A percentile compares a stretch with the other conserved stretches of the same genome.
These are phyloP conservation scores for Microctenopoma stevenorrisi DNA, from an alignment of 2,797 vertebrate genomes.

Conservation along the genomic window DNA sequence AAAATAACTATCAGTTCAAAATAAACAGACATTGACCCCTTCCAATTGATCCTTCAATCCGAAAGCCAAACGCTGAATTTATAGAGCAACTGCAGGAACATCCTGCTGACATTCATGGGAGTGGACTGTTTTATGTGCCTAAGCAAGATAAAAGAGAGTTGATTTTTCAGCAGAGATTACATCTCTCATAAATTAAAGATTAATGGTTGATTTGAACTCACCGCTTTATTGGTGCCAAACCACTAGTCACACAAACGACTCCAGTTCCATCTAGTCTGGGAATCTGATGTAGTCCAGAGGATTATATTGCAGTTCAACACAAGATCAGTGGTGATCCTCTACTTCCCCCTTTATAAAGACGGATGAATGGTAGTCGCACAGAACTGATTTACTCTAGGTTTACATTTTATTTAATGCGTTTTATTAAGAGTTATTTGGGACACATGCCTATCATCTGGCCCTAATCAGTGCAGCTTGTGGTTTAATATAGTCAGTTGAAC, in stretches of 20 bases:
- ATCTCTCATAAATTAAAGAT: conserved; percentile 60
- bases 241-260: conserved; percentile 49
- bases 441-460: conserved; percentile 66
- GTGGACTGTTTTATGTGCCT: conserved; percentile 39
- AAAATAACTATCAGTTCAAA: conserved; percentile 35
- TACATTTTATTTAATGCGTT: conserved; percentile 62
- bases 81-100: conserved; percentile 32
- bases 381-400: conserved; percentile 57
- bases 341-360: conserved; percentile 65
- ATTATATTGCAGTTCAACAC: conserved; percentile 65
- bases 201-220: conserved; percentile 50
- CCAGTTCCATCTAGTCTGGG: conserved; percentile 41
- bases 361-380: conserved; percentile 53
- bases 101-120: conserved; percentile 41
- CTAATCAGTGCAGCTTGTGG: conserved; percentile 61
- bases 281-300: conserved; percentile 47
- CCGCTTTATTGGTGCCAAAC: conserved; percentile 60
- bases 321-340: conserved; percentile 63
- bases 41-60: neutral
- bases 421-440: conserved; percentile 60
- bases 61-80: conserved; percentile 40
- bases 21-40: neutral
- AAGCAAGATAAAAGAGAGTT: conserved; percentile 49
- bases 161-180: conserved; percentile 64
- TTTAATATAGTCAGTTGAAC: conserved; percentile 59